phyloP scores from a whole-genome alignment of 2,113 vertebrate species.

The Serilophus lunatus region DNA sequence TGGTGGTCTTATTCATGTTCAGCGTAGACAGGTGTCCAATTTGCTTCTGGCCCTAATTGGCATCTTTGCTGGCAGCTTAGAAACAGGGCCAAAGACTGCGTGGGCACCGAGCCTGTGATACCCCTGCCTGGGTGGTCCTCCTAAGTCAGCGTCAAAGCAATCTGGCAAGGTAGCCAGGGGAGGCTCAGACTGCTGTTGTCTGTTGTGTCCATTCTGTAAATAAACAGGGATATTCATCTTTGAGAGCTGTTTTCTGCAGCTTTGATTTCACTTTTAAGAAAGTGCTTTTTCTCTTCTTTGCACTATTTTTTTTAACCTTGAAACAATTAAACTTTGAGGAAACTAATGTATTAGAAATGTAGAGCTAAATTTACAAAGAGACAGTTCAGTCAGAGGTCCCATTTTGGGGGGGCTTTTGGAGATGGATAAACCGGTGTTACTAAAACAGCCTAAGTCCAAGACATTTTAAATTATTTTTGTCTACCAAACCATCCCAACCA shows the following conservation, averaged over 20 bases:
- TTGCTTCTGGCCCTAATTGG: not conserved
- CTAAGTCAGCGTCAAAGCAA: not conserved
- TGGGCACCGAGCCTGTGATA: not conserved
- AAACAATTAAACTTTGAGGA: not conserved
- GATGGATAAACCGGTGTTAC: not conserved
- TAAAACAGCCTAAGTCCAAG: not conserved
- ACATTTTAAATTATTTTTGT: not conserved
- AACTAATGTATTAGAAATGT: not conserved
- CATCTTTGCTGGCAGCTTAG: constrained; percentile 33
- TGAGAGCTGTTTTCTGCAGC: not conserved
- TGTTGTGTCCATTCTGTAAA: not conserved
- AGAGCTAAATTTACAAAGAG: not conserved
- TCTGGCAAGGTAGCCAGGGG: not conserved
- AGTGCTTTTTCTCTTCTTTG: not conserved
- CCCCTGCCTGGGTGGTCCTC: constrained; percentile 32
- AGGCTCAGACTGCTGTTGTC: not conserved
- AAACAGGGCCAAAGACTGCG: not conserved
- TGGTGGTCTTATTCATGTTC: constrained; percentile 15
- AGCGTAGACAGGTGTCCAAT: constrained; percentile 29
- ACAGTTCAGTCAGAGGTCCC: not conserved
- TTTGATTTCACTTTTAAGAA: not conserved
- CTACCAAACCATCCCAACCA: not conserved
- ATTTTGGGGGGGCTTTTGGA: not conserved
- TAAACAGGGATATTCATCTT: constrained; percentile 5
- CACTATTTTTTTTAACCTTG: not conserved